Evolutionary conservation across 2,113 vertebrate species (phyloP), one percentile per base, ranked within the genome.

Genomic region (Emydocephalus ijimae): DNA sequence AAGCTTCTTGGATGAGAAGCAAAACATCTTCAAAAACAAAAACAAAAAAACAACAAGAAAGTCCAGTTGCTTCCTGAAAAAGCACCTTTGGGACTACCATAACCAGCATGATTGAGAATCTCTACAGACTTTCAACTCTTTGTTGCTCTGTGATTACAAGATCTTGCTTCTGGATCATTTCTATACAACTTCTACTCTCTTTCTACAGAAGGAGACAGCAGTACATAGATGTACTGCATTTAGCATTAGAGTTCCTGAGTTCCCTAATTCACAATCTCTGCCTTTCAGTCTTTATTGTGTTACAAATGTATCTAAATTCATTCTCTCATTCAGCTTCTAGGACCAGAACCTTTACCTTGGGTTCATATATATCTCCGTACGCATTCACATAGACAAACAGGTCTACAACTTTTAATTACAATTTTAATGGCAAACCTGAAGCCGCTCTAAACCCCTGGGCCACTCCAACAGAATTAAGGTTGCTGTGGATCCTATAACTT

Each of bases 381-480:
- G 1, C 34, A 21, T 34, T 39, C 74, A 81, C 34, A 81, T 21
- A 43, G 74, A 81, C 74, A 81, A 81, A 43, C 74, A 81, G 74
- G n/a, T 45, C 94, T 92, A 87, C 94, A 93, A 95, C 95, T 95
- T 93, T 95, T 96, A 96, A 93, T 94, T 94, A 95, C 92, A 50
- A 93, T 95, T 97, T 92, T 92, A 95, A 94, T 95, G 93, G 95
- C 93, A 96, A 96, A 92, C 93, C 92, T 55, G 95, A 96, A 96
- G 94, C 87, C 96, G 94, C 92, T 94, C 94, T 64, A 92, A 81
- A 91, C 93, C 59, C 96, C 95, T 96, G 96, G 94, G 95, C 94
- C 94, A 95, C 88, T 50, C 90, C 92, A 93, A 87, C 20, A 90
- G 85, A 57, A 93, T 43, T 93, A 59, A 86, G 54, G 7, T 91